Evolutionary conservation across 2,888 invertebrate genomes (phyloP).

Genomic region (Tyria jacobaeae): DNA sequence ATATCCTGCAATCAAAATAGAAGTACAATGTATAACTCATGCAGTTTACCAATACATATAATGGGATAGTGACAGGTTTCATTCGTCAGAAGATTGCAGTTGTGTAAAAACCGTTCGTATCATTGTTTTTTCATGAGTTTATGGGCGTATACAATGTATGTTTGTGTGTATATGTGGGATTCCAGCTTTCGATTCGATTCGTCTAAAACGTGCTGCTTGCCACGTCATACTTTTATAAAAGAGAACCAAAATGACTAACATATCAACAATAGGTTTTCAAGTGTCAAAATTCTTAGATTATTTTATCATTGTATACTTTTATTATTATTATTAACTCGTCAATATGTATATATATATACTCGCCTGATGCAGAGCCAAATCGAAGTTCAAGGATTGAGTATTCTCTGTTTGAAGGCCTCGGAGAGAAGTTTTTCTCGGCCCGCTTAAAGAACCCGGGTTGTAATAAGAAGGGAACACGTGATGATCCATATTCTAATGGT

Average conservation of each 20-base stretch:
- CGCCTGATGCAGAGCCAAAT: too few species aligned
- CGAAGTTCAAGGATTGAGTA: too few species aligned
- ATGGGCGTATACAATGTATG: background rate
- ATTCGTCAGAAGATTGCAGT: background rate
- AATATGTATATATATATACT: too few species aligned
- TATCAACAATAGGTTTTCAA: background rate
- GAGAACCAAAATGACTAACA: too few species aligned
- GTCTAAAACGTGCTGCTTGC: background rate
- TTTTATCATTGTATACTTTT: background rate
- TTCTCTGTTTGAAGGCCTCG: too few species aligned
- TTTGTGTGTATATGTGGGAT: background rate
- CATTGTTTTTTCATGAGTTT: background rate
- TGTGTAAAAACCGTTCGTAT: background rate
- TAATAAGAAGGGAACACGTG: too few species aligned
- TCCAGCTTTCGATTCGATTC: background rate
- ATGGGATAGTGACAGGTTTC: background rate
- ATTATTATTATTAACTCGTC: too few species aligned
- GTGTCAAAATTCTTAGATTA: background rate
- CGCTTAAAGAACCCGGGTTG: too few species aligned
- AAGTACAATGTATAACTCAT: too few species aligned
- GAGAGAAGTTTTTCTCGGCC: too few species aligned
- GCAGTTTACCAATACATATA: background rate
- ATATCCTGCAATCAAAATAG: too few species aligned
- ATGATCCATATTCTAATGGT: too few species aligned
- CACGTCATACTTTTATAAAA: background rate